Base-by-base conservation (phyloP, 2,113 vertebrate species). In the zebrafish (Danio rerio) region DNA sequence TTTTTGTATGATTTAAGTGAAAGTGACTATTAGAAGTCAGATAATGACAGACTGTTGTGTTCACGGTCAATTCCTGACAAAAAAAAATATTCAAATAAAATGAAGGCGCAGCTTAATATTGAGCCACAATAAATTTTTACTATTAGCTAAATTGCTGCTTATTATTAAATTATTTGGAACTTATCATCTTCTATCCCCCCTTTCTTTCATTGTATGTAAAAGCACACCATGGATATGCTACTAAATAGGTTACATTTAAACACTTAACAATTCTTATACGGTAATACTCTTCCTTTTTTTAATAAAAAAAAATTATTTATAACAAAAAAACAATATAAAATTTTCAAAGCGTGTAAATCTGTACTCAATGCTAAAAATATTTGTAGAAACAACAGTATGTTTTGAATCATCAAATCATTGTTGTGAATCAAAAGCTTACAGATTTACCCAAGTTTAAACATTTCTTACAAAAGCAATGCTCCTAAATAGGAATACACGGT, bases 11-110 rank as follows among this genome's bases (percentile, higher is more conserved):
- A 20, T 77, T 77, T 47, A 5, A 5, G 6, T 76, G 18, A 49
- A 50, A 77, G 62, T 77, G 1, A 49, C 74, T 47, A 61, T 61
- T 49, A 75, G 6, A 77, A 53, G 55, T 59, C 18, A 49, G 74
- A 77, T 49, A 18, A 49, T 69, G 65, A 18, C n/a, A 68, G 43
- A 68, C 31, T 31, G 31, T 68, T 47, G 16, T 12, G 42, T 20
- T 69, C 43, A 20, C n/a, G 47, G 9, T 69, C 9, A 47, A 47
- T 42, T 3, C 18, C 7, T 12, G 11, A 69, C 18, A 21, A 6
- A 63, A 21, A 6, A 63, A 47, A 47, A 18, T 69, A n/a, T 45
- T 45, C 7, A 43, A 8, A 43, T n/a, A 43, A 66, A 31, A 31
- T 45, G 40, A 15, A 47, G 63, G 40, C 8, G 45, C 8, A 6